Percentiles rank a stretch among this genome's conserved stretches.
phyloP scores from a whole-genome alignment of 1,140 invertebrate genomes.

The Antheraea mylitta region DNA sequence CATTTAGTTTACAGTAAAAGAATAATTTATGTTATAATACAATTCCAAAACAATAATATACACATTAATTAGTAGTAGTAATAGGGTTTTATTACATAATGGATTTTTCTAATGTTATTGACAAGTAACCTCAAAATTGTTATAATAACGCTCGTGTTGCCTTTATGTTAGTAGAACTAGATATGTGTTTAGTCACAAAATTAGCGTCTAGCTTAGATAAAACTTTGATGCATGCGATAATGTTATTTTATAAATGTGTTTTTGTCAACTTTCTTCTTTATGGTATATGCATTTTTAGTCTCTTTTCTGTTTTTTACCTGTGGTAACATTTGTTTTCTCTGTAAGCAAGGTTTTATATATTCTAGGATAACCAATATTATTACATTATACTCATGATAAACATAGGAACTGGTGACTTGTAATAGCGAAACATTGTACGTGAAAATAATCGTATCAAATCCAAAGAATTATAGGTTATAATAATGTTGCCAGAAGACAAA shows the following conservation, averaged over 20 bases:
- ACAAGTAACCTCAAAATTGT: no score
- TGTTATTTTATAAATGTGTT: neutral
- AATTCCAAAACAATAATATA: no score
- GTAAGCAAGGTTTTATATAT: no score
- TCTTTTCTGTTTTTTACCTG: neutral
- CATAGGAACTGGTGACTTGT: no score
- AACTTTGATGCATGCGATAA: slow-evolving; percentile 32
- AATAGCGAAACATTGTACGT: no score
- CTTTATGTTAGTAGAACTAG: slow-evolving; percentile 2
- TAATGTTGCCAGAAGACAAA: neutral
- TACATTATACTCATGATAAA: neutral
- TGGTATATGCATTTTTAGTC: neutral
- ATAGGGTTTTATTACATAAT: no score
- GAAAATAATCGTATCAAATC: no score
- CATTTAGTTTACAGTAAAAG: no score
- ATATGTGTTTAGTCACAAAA: slow-evolving; percentile 5
- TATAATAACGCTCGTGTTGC: neutral
- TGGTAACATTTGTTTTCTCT: neutral
- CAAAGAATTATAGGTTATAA: neutral
- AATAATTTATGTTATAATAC: no score
- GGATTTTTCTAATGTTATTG: no score
- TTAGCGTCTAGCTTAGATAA: slow-evolving; percentile 4
- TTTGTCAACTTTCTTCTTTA: neutral
- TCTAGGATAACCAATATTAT: neutral
- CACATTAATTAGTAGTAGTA: no score